Evolutionary conservation across 2,888 invertebrate genomes (phyloP).

Genomic region (Anoplius nigerrimus): DNA sequence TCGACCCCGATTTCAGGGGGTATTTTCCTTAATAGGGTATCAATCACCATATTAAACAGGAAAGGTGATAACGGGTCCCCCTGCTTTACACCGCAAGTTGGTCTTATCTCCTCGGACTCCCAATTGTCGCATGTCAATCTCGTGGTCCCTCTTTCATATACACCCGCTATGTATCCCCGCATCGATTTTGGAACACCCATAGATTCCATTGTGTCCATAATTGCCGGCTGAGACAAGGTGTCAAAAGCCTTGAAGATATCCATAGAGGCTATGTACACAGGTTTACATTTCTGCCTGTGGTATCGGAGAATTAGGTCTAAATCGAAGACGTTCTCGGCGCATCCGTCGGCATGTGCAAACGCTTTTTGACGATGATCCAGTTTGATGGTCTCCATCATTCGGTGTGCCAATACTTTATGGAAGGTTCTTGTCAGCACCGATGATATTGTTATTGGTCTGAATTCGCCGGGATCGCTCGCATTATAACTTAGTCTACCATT

Average conservation of each 20-base stretch:
- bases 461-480: constrained; percentile 30
- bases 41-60: constrained; percentile 35
- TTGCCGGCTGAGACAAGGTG: too few species aligned
- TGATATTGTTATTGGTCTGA: constrained; percentile 35
- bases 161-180: too few species aligned
- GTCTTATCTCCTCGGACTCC: too few species aligned
- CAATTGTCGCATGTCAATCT: too few species aligned
- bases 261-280: too few species aligned
- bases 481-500: too few species aligned
- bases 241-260: too few species aligned
- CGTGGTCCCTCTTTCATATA: too few species aligned
- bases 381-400: not conserved
- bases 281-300: constrained; percentile 10
- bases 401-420: constrained; percentile 29
- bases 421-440: constrained; percentile 18
- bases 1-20: constrained; percentile 19
- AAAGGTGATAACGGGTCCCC: constrained; percentile 45
- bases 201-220: too few species aligned
- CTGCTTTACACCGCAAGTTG: constrained; percentile 44
- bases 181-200: too few species aligned
- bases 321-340: too few species aligned
- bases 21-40: constrained; percentile 14
- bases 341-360: too few species aligned
- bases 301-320: constrained; percentile 29
- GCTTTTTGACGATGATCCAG: constrained; percentile 27